phyloP scores from a whole-genome alignment of 1,140 invertebrate species.

The Ips nitidus region DNA sequence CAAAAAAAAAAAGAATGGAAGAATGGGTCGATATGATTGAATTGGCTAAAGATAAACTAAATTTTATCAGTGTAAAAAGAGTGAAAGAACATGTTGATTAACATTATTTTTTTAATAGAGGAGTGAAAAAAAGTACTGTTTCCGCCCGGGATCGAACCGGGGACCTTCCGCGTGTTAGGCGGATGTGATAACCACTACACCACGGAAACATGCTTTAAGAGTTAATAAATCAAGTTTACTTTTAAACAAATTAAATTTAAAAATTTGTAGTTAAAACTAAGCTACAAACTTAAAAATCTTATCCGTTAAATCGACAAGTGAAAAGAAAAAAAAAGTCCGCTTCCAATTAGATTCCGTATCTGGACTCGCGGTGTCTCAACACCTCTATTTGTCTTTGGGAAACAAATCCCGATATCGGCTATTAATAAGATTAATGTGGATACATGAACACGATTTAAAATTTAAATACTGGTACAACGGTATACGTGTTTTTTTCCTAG shows the following conservation, averaged over 20 bases:
- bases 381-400: constrained; percentile 19
- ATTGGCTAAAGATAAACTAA: no score
- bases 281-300: no score
- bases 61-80: no score
- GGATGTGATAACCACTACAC: constrained; percentile 64
- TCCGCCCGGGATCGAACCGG: constrained; percentile 65
- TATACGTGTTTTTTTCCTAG: constrained; percentile 13
- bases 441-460: constrained; percentile 27
- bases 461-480: constrained; percentile 22
- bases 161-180: constrained; percentile 65
- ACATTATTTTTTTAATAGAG: background rate
- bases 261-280: no score
- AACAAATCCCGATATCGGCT: constrained; percentile 18
- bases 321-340: no score
- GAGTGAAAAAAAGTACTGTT: constrained; percentile 49
- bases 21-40: no score
- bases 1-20: no score
- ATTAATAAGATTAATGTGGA: constrained; percentile 28
- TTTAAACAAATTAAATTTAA: no score
- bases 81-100: no score
- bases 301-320: no score
- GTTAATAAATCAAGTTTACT: no score
- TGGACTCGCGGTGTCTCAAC: background rate
- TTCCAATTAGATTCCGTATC: no score
- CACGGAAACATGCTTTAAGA: constrained; percentile 45